A percentile compares a stretch with the other conserved stretches of the same genome.
phyloP scores from a whole-genome alignment of 2,113 vertebrate species.

The Cervus canadensis region DNA sequence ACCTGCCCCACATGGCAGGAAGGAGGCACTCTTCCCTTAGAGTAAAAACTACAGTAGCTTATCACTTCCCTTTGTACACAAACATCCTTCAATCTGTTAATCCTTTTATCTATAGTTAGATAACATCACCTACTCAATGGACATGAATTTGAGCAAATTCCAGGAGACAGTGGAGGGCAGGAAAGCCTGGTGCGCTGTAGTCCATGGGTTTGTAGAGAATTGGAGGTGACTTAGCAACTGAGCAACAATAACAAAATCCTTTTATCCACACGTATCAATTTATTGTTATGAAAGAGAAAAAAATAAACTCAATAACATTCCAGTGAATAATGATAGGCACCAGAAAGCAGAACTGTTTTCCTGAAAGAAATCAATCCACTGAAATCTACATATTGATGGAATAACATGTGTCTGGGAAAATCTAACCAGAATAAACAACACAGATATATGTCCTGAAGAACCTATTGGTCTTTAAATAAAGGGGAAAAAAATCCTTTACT shows the following conservation, averaged over 20 bases:
- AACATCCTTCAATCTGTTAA: neutral
- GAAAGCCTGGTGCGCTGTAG: neutral
- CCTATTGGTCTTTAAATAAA: neutral
- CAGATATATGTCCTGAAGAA: neutral
- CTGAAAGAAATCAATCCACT: neutral
- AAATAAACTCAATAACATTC: neutral
- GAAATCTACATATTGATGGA: neutral
- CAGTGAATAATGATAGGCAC: neutral
- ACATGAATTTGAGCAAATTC: neutral
- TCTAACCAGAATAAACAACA: neutral
- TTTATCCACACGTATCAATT: neutral
- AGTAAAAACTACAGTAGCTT: neutral
- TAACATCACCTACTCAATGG: neutral
- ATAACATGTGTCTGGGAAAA: neutral
- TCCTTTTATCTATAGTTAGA: neutral
- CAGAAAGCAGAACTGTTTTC: neutral
- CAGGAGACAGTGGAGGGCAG: rapidly evolving
- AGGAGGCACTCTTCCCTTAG: neutral
- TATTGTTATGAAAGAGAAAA: neutral
- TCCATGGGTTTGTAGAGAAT: neutral
- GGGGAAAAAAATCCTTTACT: neutral
- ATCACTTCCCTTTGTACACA: rapidly evolving
- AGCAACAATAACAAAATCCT: neutral
- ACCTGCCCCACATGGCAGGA: neutral
- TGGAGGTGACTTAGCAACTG: neutral